phyloP scores from a whole-genome alignment of 2,113 vertebrate genomes.

The Ahaetulla prasina region DNA sequence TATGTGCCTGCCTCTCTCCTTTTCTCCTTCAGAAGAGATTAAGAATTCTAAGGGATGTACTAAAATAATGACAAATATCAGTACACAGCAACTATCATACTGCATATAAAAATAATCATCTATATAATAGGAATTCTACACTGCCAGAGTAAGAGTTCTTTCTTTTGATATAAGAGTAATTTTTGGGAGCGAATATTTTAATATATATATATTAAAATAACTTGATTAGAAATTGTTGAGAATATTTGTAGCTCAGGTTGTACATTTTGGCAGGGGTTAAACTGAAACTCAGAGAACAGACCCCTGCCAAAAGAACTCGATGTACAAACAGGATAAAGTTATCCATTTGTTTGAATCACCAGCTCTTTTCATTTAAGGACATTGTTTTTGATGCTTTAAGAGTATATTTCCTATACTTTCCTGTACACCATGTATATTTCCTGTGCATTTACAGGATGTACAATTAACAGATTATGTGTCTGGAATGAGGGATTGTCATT shows the following conservation, averaged over 20 bases:
- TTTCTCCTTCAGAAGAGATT: slow-evolving; percentile 31
- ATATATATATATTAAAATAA: background rate
- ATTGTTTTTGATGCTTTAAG: background rate
- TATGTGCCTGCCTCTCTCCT: background rate
- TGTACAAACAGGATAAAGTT: background rate
- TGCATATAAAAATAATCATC: slow-evolving; percentile 20
- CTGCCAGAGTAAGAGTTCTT: slow-evolving; percentile 5
- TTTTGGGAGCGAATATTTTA: slow-evolving; percentile 18
- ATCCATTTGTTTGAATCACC: background rate
- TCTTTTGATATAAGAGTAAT: slow-evolving; percentile 39
- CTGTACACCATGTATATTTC: background rate
- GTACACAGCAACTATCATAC: background rate
- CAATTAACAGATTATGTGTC: background rate
- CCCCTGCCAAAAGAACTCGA: background rate
- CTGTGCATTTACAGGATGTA: background rate
- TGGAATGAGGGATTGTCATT: background rate
- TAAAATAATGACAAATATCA: slow-evolving; percentile 31
- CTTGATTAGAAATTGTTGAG: background rate
- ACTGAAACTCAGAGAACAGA: background rate
- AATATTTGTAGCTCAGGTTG: background rate
- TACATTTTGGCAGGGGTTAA: background rate
- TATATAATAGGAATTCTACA: background rate
- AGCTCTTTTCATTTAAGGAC: background rate
- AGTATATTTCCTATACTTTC: background rate
- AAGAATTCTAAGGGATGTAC: slow-evolving; percentile 35